Evolutionary conservation across 2,888 invertebrate genomes (phyloP).

Genomic region (Mimachlamys varia): DNA sequence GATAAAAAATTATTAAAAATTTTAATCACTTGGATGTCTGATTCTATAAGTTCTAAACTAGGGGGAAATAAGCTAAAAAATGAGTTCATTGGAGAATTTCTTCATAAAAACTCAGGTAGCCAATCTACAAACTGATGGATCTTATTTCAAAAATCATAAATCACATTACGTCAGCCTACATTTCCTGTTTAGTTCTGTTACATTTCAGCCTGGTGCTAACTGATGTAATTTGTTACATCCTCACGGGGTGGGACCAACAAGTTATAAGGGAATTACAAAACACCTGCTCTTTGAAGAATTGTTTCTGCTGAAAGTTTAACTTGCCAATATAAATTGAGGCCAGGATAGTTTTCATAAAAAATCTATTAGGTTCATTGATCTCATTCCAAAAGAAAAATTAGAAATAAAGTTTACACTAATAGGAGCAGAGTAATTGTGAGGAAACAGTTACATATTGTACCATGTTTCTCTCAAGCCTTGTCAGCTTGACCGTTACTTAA

Average conservation of each 20-base stretch:
- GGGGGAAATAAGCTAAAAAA: too few relatives aligned
- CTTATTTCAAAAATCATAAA: too few relatives aligned
- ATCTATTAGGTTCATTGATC: background rate
- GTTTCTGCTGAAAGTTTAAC: background rate
- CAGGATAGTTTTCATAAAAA: background rate
- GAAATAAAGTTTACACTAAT: background rate
- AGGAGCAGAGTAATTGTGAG: background rate
- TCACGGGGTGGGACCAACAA: background rate
- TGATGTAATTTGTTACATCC: background rate
- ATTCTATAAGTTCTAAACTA: too few relatives aligned
- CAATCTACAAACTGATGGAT: too few relatives aligned
- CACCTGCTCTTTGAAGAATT: background rate
- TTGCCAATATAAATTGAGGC: background rate
- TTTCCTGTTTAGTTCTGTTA: background rate
- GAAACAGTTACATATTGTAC: too few relatives aligned
- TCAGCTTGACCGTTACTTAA: too few relatives aligned
- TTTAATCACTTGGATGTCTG: too few relatives aligned
- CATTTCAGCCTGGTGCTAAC: background rate
- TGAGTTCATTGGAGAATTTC: too few relatives aligned
- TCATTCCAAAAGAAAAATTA: background rate
- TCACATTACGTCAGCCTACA: background rate
- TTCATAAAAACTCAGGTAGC: too few relatives aligned
- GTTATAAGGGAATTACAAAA: background rate
- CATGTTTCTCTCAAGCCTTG: too few relatives aligned
- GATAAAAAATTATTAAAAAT: too few relatives aligned